Base-by-base conservation (phyloP, 2,113 vertebrate genomes). In the Sinocyclocheilus maitianheensis region DNA sequence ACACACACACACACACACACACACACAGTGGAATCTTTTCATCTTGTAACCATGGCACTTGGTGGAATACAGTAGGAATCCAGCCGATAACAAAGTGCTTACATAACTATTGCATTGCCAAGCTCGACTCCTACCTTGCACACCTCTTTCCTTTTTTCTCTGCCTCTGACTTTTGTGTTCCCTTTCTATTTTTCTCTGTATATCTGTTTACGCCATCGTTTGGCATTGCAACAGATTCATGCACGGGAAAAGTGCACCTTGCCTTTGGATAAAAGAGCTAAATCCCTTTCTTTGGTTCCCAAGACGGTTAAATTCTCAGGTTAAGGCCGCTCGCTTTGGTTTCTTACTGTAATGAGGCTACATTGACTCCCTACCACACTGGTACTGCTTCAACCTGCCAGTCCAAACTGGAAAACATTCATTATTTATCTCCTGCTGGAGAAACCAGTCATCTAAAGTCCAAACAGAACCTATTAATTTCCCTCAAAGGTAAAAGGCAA, bases 81-180 rank as follows among this genome's bases (percentile, higher is more conserved):
- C 92, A 92, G 93, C 90, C 93, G 92, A 94, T 93, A 93, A 94
- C 92, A 94, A 93, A 93, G 92, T 89, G 92, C 88, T 95, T 95
- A 94, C 91, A 92, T 95, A 95, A 95, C 92, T 90, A 91, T 90
- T 90, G 91, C 91, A 26, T 89, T 76, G 82, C 88, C 86, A 94
- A 92, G 90, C 91, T 89, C 89, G 85, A 89, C 90, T 92, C 93
- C 93, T 92, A 93, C 93, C 92, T 91, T 85, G 90, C 88, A 87
- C 89, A 88, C 86, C 87, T 91, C 88, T 90, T 89, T 86, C 85
- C 85, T 88, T 86, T 60, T 37, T 48, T 86, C 80, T 86, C 81
- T 89, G 74, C 82, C 65, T 89, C 87, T 88, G 48, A 80, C 30
- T 86, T 62, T 72, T 20, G 48, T 26, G 37, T 53, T 87, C 85